Conservation (phyloP, 2,888 invertebrate species). For the Ischnus inquisitorius region DNA sequence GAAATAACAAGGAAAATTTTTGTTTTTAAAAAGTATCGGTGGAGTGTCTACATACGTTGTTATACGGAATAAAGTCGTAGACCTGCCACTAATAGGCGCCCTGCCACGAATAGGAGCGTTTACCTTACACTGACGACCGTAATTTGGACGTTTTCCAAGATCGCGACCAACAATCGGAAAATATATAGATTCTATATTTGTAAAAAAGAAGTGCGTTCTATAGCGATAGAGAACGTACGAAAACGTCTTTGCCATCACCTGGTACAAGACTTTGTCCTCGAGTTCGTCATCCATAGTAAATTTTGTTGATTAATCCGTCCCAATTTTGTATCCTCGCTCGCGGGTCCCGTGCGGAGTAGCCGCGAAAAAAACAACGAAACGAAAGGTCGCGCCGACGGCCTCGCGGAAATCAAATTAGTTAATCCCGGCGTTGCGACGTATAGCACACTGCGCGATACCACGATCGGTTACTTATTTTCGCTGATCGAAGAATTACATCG, state of each 20-base stretch:
- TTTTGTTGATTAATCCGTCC: slow-evolving; percentile 9
- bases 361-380: too few species aligned
- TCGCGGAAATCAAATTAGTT: not conserved
- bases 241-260: slow-evolving; percentile 82
- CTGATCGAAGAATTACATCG: slow-evolving; percentile 51
- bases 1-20: too few species aligned
- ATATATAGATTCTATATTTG: slow-evolving; percentile 27
- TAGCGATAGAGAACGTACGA: slow-evolving; percentile 30
- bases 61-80: too few species aligned
- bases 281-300: slow-evolving; percentile 95
- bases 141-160: slow-evolving; percentile 45
- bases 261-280: slow-evolving; percentile 95
- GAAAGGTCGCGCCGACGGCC: not conserved
- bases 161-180: not conserved
- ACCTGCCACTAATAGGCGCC: too few species aligned
- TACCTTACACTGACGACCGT: not conserved
- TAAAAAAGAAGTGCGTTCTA: slow-evolving; percentile 10
- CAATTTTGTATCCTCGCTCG: not conserved
- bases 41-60: too few species aligned
- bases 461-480: not conserved
- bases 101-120: too few species aligned
- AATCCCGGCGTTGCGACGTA: not conserved
- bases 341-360: too few species aligned
- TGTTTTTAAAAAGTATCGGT: too few species aligned
- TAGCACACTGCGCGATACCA: slow-evolving; percentile 6